Percentiles rank a stretch among this genome's conserved stretches.
These are phyloP conservation scores for Oryzias javanicus DNA, from an alignment of 2,113 vertebrate species.

Conservation along the genomic window DNA sequence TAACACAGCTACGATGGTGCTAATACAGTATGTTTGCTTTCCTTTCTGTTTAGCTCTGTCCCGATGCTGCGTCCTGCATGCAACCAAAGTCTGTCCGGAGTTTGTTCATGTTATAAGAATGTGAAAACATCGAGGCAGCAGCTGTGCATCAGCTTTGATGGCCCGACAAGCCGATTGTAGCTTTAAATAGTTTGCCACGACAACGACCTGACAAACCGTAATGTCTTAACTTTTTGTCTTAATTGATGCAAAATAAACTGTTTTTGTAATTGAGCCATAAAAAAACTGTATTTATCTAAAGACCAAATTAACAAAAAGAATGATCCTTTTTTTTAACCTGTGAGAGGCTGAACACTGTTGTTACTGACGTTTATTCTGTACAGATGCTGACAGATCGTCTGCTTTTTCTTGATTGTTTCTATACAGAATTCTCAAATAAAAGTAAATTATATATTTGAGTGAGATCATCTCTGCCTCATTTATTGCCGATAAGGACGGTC, in stretches of 20 bases:
- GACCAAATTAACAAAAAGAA: constrained; percentile 64
- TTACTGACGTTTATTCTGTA: constrained; percentile 49
- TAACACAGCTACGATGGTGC: constrained; percentile 56
- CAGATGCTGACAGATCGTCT: constrained; percentile 55
- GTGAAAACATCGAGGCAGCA: constrained; percentile 25
- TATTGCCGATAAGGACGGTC: too few relatives aligned
- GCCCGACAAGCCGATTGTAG: background rate
- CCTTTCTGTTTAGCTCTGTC: constrained; percentile 39
- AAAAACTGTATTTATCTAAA: constrained; percentile 38
- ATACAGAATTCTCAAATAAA: constrained; percentile 56
- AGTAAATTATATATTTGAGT: constrained; percentile 39
- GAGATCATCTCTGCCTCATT: background rate
- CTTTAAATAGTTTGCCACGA: constrained; percentile 12
- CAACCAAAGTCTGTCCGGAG: constrained; percentile 16
- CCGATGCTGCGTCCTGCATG: constrained; percentile 30
- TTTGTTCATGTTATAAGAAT: constrained; percentile 27
- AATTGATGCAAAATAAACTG: constrained; percentile 38
- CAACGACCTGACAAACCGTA: constrained; percentile 25
- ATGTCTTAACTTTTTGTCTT: constrained; percentile 50
- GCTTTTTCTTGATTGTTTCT: constrained; percentile 30
- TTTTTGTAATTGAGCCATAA: constrained; percentile 56
- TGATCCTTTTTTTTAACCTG: constrained; percentile 32
- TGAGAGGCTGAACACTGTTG: constrained; percentile 28
- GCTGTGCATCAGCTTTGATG: background rate
- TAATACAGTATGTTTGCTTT: constrained; percentile 29